Conservation (phyloP, 2,888 invertebrate genomes). For the Margaritifera margaritifera region DNA sequence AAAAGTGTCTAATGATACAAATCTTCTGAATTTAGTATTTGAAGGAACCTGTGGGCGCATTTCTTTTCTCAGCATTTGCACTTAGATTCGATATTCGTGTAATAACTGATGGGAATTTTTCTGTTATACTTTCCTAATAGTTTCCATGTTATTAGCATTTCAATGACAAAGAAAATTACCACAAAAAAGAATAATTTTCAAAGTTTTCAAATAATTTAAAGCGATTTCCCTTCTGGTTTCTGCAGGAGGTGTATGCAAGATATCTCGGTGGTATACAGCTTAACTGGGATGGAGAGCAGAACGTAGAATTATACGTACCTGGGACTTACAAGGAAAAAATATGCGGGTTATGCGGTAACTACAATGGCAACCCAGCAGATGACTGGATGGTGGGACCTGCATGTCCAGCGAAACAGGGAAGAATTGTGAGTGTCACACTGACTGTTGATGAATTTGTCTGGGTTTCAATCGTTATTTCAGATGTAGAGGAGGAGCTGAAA, state of each 20-base stretch:
- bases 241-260: constrained; percentile 40
- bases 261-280: constrained; percentile 68
- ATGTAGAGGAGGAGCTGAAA: not conserved
- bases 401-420: constrained; percentile 40
- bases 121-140: too few species aligned
- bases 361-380: constrained; percentile 87
- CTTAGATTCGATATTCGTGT: too few species aligned
- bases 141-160: too few species aligned
- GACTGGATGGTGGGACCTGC: constrained; percentile 76
- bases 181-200: too few species aligned
- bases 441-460: not conserved
- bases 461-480: not conserved
- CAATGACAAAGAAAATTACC: too few species aligned
- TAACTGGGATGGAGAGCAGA: constrained; percentile 92
- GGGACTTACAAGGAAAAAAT: constrained; percentile 81
- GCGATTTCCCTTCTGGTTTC: not conserved
- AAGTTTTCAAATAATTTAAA: too few species aligned
- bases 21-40: too few species aligned
- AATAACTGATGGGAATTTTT: too few species aligned
- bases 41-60: too few species aligned
- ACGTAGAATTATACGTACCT: constrained; percentile 86
- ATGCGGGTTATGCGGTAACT: constrained; percentile 95
- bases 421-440: constrained; percentile 25
- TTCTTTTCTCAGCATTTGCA: too few species aligned
- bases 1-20: too few species aligned